A percentile compares a stretch with the other conserved stretches of the same genome.
These are phyloP conservation scores for Temnothorax nylanderi DNA, from an alignment of 1,140 invertebrate genomes.

Conservation along the genomic window DNA sequence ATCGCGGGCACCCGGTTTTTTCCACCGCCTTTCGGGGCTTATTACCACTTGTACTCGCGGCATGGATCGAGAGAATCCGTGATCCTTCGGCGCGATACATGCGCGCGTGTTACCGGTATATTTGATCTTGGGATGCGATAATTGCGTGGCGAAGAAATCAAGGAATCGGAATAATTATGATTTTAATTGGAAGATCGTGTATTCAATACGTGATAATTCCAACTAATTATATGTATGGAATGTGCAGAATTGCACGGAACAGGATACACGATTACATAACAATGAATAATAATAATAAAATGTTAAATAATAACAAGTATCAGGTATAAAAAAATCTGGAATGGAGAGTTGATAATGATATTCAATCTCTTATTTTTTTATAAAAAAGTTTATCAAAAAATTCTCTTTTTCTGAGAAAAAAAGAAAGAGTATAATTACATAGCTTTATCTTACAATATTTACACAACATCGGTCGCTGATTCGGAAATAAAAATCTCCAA, in stretches of 20 bases:
- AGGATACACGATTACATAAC: not conserved
- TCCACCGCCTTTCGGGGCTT: conserved; percentile 30
- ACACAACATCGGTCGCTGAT: not conserved
- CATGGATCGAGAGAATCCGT: not conserved
- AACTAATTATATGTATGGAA: not conserved
- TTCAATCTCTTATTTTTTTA: no score
- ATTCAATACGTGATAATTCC: not conserved
- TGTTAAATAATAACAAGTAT: not conserved
- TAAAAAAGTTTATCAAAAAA: no score
- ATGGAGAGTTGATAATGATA: not conserved
- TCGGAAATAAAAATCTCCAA: no score
- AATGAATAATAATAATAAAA: not conserved
- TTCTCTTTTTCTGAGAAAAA: no score
- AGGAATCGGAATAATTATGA: conserved; percentile 5
- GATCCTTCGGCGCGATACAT: conserved; percentile 32
- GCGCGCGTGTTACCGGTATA: conserved; percentile 2
- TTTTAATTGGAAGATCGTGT: conserved; percentile 36
- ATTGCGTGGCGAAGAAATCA: conserved; percentile 19
- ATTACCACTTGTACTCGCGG: conserved; percentile 15
- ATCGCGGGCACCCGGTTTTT: conserved; percentile 20
- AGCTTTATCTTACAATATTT: not conserved
- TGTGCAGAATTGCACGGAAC: not conserved
- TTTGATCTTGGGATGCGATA: conserved; percentile 20
- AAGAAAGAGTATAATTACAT: not conserved
- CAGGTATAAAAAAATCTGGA: not conserved